Base-by-base conservation (phyloP, 1,140 invertebrate genomes). In the Aleiodes sp. region DNA sequence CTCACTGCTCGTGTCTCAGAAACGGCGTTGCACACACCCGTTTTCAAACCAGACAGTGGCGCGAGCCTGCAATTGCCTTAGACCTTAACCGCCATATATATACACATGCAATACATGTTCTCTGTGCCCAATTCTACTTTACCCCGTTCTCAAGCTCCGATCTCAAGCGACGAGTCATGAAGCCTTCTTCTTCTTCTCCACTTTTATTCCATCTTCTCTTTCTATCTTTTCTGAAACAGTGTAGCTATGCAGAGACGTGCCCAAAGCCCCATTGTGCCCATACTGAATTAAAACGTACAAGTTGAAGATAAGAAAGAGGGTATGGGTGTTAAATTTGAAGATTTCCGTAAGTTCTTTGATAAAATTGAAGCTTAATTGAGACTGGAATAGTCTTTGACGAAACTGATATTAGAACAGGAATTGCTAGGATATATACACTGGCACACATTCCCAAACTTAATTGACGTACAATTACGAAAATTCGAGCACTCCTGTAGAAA, bases 41-140 rank as follows among this genome's bases (percentile, higher is more conserved):
- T 63, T 41, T 59, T 56, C 28, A 21, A 46, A 14, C 39, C 41
- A 64, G 67, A 65, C 61, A 43, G 29, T 39, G 41, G 60, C 52
- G 24, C 29, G 60, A 29, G 39, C 14, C 39, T 79, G 76, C 81
- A 79, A 81, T 82, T 77, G 76, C 79, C 73, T 79, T 77, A 80
- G 79, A 82, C 76, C 74, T 78, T 72, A 78, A 76, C 75, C 75
- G 75, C 61, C 14, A 65, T 31, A 73, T 76, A 74, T 75, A 71
- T 72, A 75, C 77, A 56, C 24, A 56, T 8, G 28, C n/a, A 59
- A n/a, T 59, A 12, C 12, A 26, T 2, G 2, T 2, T 33, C 52
- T 16, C 76, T 78, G 81, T 80, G 77, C 79, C 80, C 78, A 78
- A 82, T 84, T 84, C 76, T 72, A 75, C 71, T 70, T 76, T 74